A percentile compares a stretch with the other conserved stretches of the same genome.
phyloP scores from a whole-genome alignment of 2,888 invertebrate genomes.

The Cheilosia variabilis region DNA sequence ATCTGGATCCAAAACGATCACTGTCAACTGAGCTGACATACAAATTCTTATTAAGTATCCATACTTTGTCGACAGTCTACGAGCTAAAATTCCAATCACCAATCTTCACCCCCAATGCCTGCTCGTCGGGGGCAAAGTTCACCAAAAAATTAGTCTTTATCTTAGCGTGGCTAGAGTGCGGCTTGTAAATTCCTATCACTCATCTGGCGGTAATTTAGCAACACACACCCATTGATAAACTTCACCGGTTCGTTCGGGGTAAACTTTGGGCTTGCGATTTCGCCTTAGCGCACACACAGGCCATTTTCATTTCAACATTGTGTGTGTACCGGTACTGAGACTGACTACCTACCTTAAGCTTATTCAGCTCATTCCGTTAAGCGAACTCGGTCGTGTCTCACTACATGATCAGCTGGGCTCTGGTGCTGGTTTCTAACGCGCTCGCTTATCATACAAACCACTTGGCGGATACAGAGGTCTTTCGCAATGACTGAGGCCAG shows the following conservation, averaged over 20 bases:
- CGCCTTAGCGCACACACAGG: neutral
- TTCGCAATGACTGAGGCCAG: slow-evolving; percentile 50
- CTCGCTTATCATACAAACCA: slow-evolving; percentile 17
- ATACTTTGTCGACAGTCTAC: too few relatives aligned
- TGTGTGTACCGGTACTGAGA: neutral
- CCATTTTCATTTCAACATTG: neutral
- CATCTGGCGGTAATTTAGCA: slow-evolving; percentile 32
- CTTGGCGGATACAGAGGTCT: neutral
- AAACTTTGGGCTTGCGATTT: slow-evolving; percentile 28
- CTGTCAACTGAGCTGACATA: too few relatives aligned
- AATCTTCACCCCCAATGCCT: too few relatives aligned
- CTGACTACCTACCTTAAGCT: slow-evolving; percentile 12
- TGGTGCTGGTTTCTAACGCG: slow-evolving; percentile 12
- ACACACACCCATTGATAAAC: slow-evolving; percentile 18
- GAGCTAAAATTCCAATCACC: too few relatives aligned
- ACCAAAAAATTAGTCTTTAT: neutral
- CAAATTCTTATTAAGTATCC: too few relatives aligned
- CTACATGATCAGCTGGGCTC: slow-evolving; percentile 22
- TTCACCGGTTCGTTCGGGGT: neutral
- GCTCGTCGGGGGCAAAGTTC: slow-evolving; percentile 13
- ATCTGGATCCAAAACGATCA: too few relatives aligned
- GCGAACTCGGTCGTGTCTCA: slow-evolving; percentile 54
- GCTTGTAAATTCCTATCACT: slow-evolving; percentile 27
- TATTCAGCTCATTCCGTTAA: slow-evolving; percentile 42
- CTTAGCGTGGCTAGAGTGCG: slow-evolving; percentile 20